Evolutionary conservation across 2,888 invertebrate species (phyloP), one percentile per base, ranked within the genome.

Genomic region (Baronia brevicornis): DNA sequence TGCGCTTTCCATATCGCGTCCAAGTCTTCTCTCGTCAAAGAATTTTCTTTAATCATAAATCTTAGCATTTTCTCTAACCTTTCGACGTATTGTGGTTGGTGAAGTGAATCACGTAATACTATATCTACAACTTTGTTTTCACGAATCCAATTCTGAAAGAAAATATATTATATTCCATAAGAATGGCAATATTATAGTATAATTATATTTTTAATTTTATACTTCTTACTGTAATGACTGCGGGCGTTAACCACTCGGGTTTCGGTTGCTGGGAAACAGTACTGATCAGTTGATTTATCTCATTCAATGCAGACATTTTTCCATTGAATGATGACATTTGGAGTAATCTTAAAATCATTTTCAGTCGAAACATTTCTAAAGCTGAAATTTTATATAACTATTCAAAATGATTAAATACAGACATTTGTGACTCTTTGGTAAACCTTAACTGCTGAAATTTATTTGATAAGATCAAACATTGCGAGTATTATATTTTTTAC

Each of bases 261-360:
- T 96, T 95, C 3, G 95, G 92, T 75, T 95, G 96, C 68, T 95
- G 96, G 34, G 93, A 91, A 38, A 97, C 95, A 55, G 93, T 92
- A 37, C 94, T 92, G 46, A 96, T 93, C 28, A 98, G 94, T 86
- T 98, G 97, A 79, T 98, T 98, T 36, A 98, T 96, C 87, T 98
- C 98, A 73, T 98, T 97, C 43, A 98, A 85, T 10, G 98, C 98
- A 60, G 97, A 97, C 98, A 98, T 98, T 87, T 98, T 98, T 18
- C 98, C 97, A 82, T 97, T 98, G 69, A 98, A 98, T 31, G 97
- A 97, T 11, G 97, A 97, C 70, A 97, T 96, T 87, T 97, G 96
- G 46, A 98, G 82, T 56, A 96, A 90, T 65, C 95, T 75, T 51
- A 98, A 86, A 60, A 98, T 97, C 95, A 98, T 97, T 86, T 97